Evolutionary conservation across 2,888 invertebrate genomes (phyloP).

Genomic region (Pomacea canaliculata): DNA sequence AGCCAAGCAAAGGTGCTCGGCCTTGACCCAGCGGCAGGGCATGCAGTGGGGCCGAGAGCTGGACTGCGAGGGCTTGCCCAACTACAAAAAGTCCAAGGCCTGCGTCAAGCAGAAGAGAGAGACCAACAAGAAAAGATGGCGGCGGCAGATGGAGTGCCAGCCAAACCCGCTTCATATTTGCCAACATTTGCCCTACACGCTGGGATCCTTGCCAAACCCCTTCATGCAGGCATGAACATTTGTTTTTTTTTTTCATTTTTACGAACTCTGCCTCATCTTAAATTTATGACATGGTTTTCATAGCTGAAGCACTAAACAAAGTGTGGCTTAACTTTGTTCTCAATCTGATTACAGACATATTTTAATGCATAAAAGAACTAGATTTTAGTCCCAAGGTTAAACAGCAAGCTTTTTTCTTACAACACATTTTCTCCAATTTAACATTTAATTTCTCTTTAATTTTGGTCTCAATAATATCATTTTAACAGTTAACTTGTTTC

Average conservation of each 20-base stretch:
- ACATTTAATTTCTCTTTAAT: no score
- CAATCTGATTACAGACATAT: no score
- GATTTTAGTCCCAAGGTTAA: no score
- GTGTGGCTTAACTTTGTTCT: no score
- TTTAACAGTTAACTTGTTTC: background rate
- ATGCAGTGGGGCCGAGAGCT: conserved; percentile 43
- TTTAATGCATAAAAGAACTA: no score
- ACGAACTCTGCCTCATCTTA: no score
- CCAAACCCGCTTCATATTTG: conserved; percentile 49
- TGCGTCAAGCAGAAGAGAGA: conserved; percentile 36
- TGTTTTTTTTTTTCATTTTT: background rate
- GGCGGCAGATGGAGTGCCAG: conserved; percentile 41
- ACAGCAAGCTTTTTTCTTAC: no score
- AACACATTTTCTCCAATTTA: no score
- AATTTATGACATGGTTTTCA: no score
- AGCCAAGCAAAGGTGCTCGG: conserved; percentile 43
- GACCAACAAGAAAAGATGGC: conserved; percentile 32
- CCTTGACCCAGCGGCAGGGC: conserved; percentile 35
- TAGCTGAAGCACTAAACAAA: no score
- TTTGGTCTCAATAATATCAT: no score
- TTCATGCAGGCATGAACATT: conserved; percentile 44
- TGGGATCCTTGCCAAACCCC: conserved; percentile 57
- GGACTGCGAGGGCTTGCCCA: conserved; percentile 26
- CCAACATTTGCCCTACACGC: conserved; percentile 38
- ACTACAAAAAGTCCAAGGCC: conserved; percentile 2